phyloP scores from a whole-genome alignment of 1,140 invertebrate genomes.

The Radopholus similis region DNA sequence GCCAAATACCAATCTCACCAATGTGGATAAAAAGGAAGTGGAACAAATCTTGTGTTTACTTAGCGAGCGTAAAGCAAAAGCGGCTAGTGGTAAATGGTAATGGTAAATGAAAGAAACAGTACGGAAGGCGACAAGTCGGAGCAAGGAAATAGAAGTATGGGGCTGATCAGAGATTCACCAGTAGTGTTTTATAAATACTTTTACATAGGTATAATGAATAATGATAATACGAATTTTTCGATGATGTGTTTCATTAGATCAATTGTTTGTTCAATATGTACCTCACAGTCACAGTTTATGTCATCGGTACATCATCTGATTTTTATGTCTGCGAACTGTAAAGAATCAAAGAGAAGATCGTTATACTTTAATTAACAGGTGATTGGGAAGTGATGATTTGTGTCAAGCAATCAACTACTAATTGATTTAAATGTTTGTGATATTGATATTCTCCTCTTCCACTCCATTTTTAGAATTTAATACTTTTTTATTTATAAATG shows the following conservation, averaged over 20 bases:
- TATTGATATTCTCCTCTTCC: no score
- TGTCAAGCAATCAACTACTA: not conserved
- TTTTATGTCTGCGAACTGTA: no score
- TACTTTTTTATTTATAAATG: no score
- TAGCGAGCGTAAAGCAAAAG: not conserved
- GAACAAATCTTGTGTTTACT: no score
- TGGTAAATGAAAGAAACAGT: not conserved
- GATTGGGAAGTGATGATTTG: not conserved
- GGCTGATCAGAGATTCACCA: not conserved
- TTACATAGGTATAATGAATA: not conserved
- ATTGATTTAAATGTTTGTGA: no score
- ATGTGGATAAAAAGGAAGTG: constrained; percentile 19
- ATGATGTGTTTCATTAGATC: not conserved
- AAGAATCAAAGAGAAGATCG: not conserved
- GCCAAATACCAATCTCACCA: constrained; percentile 8
- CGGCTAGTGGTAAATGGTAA: not conserved
- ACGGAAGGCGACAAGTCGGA: not conserved
- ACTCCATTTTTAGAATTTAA: no score
- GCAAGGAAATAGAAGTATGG: not conserved
- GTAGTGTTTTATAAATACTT: not conserved
- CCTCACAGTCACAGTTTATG: not conserved
- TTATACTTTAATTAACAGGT: no score
- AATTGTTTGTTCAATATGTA: not conserved
- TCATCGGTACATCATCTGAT: not conserved
- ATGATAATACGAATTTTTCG: not conserved